Evolutionary conservation across 2,888 invertebrate genomes (phyloP).

Genomic region (Drosophila lutescens): DNA sequence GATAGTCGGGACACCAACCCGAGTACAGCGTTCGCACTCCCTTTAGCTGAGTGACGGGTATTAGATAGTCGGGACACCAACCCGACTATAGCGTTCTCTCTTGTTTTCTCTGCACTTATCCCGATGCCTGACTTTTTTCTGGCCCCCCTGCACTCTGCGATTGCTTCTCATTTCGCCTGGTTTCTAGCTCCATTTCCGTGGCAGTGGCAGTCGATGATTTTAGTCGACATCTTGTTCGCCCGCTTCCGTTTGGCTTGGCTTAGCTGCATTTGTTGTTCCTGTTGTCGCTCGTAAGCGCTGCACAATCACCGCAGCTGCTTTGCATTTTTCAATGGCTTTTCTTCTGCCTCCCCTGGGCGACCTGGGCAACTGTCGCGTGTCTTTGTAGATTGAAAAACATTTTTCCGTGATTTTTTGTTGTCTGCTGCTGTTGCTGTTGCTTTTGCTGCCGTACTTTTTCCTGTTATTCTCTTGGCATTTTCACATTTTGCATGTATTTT

Average conservation of each 20-base stretch:
- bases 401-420: slow-evolving; percentile 56
- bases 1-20: no score
- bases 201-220: slow-evolving; percentile 68
- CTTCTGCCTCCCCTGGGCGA: slow-evolving; percentile 10
- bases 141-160: slow-evolving; percentile 27
- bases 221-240: slow-evolving; percentile 75
- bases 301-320: slow-evolving; percentile 75
- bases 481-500: slow-evolving; percentile 62
- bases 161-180: slow-evolving; percentile 53
- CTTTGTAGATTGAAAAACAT: slow-evolving; percentile 71
- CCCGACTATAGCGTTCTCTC: no score
- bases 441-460: slow-evolving; percentile 41
- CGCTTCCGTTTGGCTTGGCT: slow-evolving; percentile 44
- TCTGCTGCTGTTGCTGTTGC: slow-evolving; percentile 35
- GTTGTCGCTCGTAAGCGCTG: slow-evolving; percentile 39
- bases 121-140: background rate
- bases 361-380: slow-evolving; percentile 60
- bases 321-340: slow-evolving; percentile 69
- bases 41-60: no score
- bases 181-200: slow-evolving; percentile 67
- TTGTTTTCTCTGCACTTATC: background rate
- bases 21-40: no score
- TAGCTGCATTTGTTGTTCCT: slow-evolving; percentile 30
- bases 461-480: slow-evolving; percentile 53
- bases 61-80: no score